Conservation (phyloP, 2,888 invertebrate genomes). For the Melangyna quadrimaculata region DNA sequence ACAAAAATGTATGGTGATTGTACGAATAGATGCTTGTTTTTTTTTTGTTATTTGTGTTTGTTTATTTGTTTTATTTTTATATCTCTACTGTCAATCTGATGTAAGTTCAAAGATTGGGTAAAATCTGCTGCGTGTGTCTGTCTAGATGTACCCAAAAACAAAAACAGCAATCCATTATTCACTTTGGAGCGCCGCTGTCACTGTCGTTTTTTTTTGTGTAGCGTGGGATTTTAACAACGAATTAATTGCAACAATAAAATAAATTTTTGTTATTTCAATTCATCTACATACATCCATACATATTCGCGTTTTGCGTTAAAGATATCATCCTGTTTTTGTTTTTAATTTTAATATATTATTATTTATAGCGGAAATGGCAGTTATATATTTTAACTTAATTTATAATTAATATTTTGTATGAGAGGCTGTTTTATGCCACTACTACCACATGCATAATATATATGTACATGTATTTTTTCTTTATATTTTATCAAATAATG, state of each 20-base stretch:
- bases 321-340: constrained; percentile 3
- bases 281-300: too few relatives aligned
- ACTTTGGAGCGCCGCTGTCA: constrained; percentile 45
- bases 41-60: background rate
- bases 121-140: constrained; percentile 43
- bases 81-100: constrained; percentile 1
- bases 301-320: constrained; percentile 24
- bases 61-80: constrained; percentile 19
- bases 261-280: constrained; percentile 22
- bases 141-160: constrained; percentile 5
- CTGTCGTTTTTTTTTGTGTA: constrained; percentile 2
- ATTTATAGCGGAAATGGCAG: constrained; percentile 57
- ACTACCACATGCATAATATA: constrained; percentile 1
- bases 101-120: constrained; percentile 41
- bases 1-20: too few relatives aligned
- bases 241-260: constrained; percentile 45
- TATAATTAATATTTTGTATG: constrained; percentile 10
- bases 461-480: background rate
- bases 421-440: too few relatives aligned
- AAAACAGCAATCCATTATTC: constrained; percentile 44
- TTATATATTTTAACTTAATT: constrained; percentile 47
- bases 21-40: background rate
- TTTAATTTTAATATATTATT: constrained; percentile 2
- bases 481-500: background rate
- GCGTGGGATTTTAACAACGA: constrained; percentile 50